Conservation (phyloP, 1,140 invertebrate species). For the Ceratina calcarata region DNA sequence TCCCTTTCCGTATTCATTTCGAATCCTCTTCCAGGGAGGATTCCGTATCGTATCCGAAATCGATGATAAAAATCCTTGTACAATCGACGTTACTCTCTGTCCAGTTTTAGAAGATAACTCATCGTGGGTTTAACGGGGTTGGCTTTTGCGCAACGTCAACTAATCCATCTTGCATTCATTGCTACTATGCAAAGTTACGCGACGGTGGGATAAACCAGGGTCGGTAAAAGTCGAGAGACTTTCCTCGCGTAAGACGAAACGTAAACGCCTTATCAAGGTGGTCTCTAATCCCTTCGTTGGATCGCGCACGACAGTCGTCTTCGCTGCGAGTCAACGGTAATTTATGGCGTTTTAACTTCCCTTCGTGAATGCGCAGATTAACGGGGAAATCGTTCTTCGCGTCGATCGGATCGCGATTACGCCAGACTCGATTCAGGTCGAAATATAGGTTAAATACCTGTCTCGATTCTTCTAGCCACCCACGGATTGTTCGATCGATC, state of each 20-base stretch:
- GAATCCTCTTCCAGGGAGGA: not conserved
- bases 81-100: not conserved
- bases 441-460: slow-evolving; percentile 1
- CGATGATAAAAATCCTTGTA: not conserved
- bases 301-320: slow-evolving; percentile 24
- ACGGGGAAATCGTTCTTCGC: slow-evolving; percentile 29
- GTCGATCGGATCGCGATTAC: slow-evolving; percentile 34
- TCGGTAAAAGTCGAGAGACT: slow-evolving; percentile 21
- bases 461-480: not conserved
- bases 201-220: not conserved
- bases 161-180: slow-evolving; percentile 28
- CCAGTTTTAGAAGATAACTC: not conserved
- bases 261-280: slow-evolving; percentile 44
- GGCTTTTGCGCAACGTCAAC: not conserved
- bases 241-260: slow-evolving; percentile 26
- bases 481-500: not conserved
- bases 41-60: not conserved
- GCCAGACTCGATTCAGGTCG: slow-evolving; percentile 4
- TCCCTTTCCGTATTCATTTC: not conserved
- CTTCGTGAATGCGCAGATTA: slow-evolving; percentile 21
- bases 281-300: slow-evolving; percentile 40
- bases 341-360: slow-evolving; percentile 50
- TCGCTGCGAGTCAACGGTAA: slow-evolving; percentile 25
- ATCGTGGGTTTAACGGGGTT: not conserved
- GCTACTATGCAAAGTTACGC: too few relatives aligned